These are phyloP conservation scores for Nymphalis io DNA, from an alignment of 1,140 invertebrate genomes.

Conservation along the genomic window DNA sequence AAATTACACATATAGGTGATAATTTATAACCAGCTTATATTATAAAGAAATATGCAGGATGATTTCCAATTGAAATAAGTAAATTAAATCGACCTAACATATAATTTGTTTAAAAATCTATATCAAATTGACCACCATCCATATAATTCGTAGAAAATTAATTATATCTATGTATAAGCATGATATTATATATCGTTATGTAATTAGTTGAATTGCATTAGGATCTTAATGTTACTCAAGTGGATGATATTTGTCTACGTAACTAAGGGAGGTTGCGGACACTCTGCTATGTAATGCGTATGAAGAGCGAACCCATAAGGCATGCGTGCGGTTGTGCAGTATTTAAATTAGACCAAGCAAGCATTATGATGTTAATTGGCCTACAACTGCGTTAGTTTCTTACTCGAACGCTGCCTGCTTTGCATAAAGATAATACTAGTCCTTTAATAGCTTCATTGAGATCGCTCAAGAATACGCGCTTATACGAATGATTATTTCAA, in stretches of 20 bases:
- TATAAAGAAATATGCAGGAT: too few species aligned
- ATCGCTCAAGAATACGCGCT: conserved; percentile 4
- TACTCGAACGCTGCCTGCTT: conserved; percentile 1
- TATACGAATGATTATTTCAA: background rate
- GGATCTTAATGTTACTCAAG: conserved; percentile 8
- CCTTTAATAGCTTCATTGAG: background rate
- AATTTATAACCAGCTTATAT: too few species aligned
- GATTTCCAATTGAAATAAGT: background rate
- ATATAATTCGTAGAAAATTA: conserved; percentile 17
- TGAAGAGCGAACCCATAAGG: conserved; percentile 31
- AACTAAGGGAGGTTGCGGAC: conserved; percentile 25
- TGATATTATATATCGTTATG: conserved; percentile 13
- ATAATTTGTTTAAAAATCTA: background rate
- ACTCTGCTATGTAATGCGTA: conserved; percentile 27
- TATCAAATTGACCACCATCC: conserved; percentile 23
- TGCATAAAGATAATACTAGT: background rate
- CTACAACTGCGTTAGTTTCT: conserved; percentile 6
- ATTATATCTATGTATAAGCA: conserved; percentile 22
- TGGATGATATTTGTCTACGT: conserved; percentile 28
- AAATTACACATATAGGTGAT: too few species aligned
- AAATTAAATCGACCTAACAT: background rate
- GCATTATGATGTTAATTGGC: conserved; percentile 19
- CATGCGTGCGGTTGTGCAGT: conserved; percentile 35
- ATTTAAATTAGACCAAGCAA: conserved; percentile 29
- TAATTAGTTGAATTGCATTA: conserved; percentile 17